Conservation (phyloP, 2,797 vertebrate species). For the Aplochiton taeniatus region DNA sequence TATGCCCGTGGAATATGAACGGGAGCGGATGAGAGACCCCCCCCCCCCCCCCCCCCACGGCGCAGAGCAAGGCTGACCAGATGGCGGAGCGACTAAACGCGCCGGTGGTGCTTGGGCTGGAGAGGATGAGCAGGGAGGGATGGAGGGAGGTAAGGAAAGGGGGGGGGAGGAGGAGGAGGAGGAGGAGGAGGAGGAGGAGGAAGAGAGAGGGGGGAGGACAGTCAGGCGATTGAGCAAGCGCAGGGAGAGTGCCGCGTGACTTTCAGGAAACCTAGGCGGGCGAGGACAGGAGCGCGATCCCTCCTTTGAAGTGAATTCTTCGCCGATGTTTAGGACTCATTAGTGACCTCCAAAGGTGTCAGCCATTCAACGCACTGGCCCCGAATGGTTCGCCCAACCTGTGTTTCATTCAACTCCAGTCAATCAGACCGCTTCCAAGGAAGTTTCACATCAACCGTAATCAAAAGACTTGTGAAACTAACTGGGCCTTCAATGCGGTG, state of each 20-base stretch:
- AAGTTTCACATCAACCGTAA: too few relatives aligned
- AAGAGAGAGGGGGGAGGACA: neutral
- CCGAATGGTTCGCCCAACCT: too few relatives aligned
- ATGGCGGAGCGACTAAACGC: constrained; percentile 87
- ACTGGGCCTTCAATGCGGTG: neutral
- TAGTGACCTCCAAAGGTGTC: too few relatives aligned
- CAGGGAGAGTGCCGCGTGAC: neutral
- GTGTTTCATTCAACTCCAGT: too few relatives aligned
- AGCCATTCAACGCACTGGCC: too few relatives aligned
- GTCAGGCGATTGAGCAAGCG: neutral
- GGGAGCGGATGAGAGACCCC: constrained; percentile 81
- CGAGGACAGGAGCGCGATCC: too few relatives aligned
- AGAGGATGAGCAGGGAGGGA: constrained; percentile 27
- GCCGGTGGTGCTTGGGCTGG: constrained; percentile 61
- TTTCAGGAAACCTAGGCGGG: too few relatives aligned
- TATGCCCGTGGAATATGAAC: constrained; percentile 97
- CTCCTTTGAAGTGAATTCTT: too few relatives aligned
- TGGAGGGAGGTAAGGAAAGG: neutral
- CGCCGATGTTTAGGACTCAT: too few relatives aligned
- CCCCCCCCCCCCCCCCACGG: constrained; percentile 62
- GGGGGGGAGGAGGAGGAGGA: neutral
- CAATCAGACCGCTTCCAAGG: too few relatives aligned
- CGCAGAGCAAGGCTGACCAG: constrained; percentile 80
- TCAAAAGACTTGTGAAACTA: too few relatives aligned
- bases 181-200: neutral